Evolutionary conservation across 2,113 vertebrate genomes (phyloP), one percentile per base, ranked within the genome.

Genomic region (Marmota monax): DNA sequence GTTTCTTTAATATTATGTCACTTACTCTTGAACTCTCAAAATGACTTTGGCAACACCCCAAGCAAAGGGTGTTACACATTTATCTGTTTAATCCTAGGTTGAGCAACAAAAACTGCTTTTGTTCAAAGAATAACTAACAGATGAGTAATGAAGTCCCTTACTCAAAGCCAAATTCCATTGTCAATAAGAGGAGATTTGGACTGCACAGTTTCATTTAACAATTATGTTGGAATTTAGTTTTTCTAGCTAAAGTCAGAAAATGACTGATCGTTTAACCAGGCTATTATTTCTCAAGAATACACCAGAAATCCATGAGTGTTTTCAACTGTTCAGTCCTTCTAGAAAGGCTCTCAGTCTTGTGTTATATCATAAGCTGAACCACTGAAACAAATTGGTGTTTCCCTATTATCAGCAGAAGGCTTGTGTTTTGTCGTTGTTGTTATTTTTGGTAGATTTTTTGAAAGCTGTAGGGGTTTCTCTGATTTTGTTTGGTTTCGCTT

Each of bases 21-120:
- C 37, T 95, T 69, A 92, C 22, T 73, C 58, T 79, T 63, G 16
- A 94, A 82, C 84, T 88, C 73, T 92, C 5, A 8, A 90, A 37
- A 85, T 82, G 74, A n/a, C 65, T 91, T 94, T 95, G 87, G 88
- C 84, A 84, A 10, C 27, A 25, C 27, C 61, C 45, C 79, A 91
- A 89, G 91, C 18, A 79, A 63, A 92, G 58, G 58, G 27, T 92
- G 74, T 93, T 61, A 56, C 92, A 88, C 2, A 0, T 95, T 87
- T 96, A 88, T 96, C 56, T 85, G 45, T 61, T 95, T 72, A 34
- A 94, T 92, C 61, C 72, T 86, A 96, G 51, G 58, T 17, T 95
- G 51, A 92, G 84, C 74, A 96, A 97, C 83, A 95, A 89, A 61
- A 97, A 96, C 88, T 93, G 95, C 91, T 97, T 98, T 98, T 97